Percentiles rank a stretch among this genome's conserved stretches.
phyloP scores from a whole-genome alignment of 2,113 vertebrate species.

The Trachemys scripta region DNA sequence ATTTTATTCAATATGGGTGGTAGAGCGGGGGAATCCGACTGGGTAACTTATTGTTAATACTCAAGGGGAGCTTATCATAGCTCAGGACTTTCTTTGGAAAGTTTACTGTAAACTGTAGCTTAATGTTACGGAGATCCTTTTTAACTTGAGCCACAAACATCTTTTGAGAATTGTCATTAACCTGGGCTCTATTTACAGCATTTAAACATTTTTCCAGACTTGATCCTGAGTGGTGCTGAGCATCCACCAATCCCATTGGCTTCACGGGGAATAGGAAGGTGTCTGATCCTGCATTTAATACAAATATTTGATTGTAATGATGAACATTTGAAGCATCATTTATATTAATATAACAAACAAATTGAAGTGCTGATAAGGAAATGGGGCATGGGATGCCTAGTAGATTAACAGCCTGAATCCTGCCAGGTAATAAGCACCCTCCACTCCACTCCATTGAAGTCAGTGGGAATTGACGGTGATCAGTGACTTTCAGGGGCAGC shows the following conservation, averaged over 20 bases:
- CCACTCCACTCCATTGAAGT: constrained; percentile 7
- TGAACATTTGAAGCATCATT: not conserved
- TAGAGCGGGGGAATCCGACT: not conserved
- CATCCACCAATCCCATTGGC: not conserved
- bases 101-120: constrained; percentile 7
- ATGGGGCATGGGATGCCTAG: not conserved
- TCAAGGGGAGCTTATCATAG: constrained; percentile 47
- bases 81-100: constrained; percentile 3
- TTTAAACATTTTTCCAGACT: not conserved
- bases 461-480: not conserved
- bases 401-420: constrained; percentile 12
- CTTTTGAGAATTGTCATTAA: constrained; percentile 40
- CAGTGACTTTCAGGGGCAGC: not conserved
- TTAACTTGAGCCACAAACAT: constrained; percentile 22
- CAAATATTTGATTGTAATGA: not conserved
- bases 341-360: constrained; percentile 18
- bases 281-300: not conserved
- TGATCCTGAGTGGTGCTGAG: constrained; percentile 3
- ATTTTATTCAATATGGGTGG: constrained; percentile 54
- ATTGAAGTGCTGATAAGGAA: constrained; percentile 20
- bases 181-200: constrained; percentile 26
- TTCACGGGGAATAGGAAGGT: constrained; percentile 15
- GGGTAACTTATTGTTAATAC: not conserved
- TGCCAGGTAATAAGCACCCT: not conserved
- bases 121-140: constrained; percentile 23